A percentile compares a stretch with the other conserved stretches of the same genome.
phyloP scores from a whole-genome alignment of 2,113 vertebrate genomes.

The Macrotis lagotis region DNA sequence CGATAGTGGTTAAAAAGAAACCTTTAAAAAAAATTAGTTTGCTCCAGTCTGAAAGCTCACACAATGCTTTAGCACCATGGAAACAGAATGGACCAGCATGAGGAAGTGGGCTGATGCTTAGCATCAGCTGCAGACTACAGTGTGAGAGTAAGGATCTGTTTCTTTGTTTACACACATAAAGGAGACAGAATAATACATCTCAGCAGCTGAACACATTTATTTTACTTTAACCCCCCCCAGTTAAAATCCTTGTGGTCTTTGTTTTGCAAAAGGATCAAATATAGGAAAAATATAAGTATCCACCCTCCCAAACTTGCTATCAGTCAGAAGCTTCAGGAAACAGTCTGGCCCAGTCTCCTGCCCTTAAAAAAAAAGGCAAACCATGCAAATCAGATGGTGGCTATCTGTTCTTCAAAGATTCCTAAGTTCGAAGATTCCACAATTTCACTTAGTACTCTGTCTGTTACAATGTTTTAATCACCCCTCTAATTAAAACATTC shows the following conservation, averaged over 20 bases:
- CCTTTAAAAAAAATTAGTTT: not conserved
- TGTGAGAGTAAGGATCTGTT: not conserved
- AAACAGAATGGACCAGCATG: not conserved
- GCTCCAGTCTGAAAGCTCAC: not conserved
- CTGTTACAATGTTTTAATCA: not conserved
- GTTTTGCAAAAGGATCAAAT: not conserved
- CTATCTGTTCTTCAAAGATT: not conserved
- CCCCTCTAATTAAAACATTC: not conserved
- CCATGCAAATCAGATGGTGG: not conserved
- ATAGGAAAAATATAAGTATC: not conserved
- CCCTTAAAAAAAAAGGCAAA: not conserved
- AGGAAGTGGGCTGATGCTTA: not conserved
- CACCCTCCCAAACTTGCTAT: not conserved
- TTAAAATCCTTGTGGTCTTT: rapidly evolving
- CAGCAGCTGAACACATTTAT: not conserved
- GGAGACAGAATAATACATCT: not conserved
- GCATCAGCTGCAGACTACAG: not conserved
- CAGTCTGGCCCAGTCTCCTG: not conserved
- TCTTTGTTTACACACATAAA: not conserved
- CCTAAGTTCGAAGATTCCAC: not conserved
- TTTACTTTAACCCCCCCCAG: not conserved
- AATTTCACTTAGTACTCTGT: not conserved
- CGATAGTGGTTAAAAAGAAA: not conserved
- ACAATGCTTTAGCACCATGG: not conserved
- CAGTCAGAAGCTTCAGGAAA: not conserved